Evolutionary conservation across 2,797 vertebrate genomes (phyloP), one percentile per base, ranked within the genome.

Genomic region (Tapera naevia): DNA sequence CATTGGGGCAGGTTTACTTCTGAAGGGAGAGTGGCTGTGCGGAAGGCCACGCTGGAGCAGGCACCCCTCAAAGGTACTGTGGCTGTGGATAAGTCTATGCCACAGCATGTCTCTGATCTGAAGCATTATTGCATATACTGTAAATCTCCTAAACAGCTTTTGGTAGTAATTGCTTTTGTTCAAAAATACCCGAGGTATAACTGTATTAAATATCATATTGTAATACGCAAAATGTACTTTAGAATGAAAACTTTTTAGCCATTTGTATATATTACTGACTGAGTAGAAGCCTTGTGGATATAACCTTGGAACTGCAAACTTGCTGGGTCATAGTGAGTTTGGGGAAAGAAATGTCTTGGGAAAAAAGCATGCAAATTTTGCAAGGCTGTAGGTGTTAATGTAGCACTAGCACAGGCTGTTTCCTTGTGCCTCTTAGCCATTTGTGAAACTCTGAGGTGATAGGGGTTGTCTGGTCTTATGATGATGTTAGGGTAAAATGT

Each of bases 111-210:
- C 64, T 81, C 70, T 58, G 19, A 57, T 22, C 65, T 37, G 33
- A 32, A 30, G 35, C 2, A 1, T 89, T 86, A 18, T 11, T 1
- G 1, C 2, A 3, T 51, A 8, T n/a, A 19, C 21, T 65, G 25
- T 65, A 22, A 19, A 57, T 89, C 28, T 90, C 10, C 22, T 75
- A 27, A 65, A 41, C 15, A 46, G 8, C 24, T 76, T 30, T 45
- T 57, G n/a, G 35, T n/a, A 43, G 14, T 66, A 58, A 53, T 45
- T 61, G 5, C 28, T 80, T 87, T 75, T 81, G 33, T 79, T 90
- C 10, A 65, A 54, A 91, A 90, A 54, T 94, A 67, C 7, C 3
- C 51, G 54, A 61, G 37, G 22, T 81, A 21, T n/a, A 69, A 43
- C 30, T 22, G 7, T 41, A 61, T 66, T 62, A 37, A 45, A 57